A percentile compares a stretch with the other conserved stretches of the same genome.
phyloP scores from a whole-genome alignment of 1,140 invertebrate species.

The Amyelois transitella region DNA sequence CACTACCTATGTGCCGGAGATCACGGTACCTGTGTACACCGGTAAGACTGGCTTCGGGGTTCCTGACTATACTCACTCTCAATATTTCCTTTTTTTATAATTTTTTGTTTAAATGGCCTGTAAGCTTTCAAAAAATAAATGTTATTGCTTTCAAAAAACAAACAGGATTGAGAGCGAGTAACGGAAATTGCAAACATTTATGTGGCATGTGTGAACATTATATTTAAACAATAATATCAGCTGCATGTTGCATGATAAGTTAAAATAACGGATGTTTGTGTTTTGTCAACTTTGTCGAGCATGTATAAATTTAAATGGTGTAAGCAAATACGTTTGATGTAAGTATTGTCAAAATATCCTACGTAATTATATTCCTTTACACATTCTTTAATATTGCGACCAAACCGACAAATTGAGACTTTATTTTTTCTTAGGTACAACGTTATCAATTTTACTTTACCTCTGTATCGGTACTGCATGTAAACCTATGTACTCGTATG shows the following conservation, averaged over 20 bases:
- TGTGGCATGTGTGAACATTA: neutral
- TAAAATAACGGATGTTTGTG: slow-evolving; percentile 7
- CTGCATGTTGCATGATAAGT: slow-evolving; percentile 14
- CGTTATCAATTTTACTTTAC: too few relatives aligned
- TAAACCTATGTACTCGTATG: too few relatives aligned
- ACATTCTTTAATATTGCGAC: too few relatives aligned
- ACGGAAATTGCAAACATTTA: neutral
- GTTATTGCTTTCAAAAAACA: neutral
- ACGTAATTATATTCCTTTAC: too few relatives aligned
- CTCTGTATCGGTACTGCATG: too few relatives aligned
- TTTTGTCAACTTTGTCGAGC: slow-evolving; percentile 6
- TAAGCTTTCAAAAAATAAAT: too few relatives aligned
- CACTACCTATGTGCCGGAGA: slow-evolving; percentile 22
- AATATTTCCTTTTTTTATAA: neutral
- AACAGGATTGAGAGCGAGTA: neutral
- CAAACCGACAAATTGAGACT: too few relatives aligned
- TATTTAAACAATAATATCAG: neutral
- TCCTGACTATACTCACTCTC: neutral
- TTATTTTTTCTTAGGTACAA: too few relatives aligned
- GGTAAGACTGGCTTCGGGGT: slow-evolving; percentile 36
- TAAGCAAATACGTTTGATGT: too few relatives aligned
- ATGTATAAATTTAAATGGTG: slow-evolving; percentile 6
- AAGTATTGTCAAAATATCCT: too few relatives aligned
- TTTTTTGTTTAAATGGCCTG: neutral
- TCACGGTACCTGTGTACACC: slow-evolving; percentile 37